A percentile compares a stretch with the other conserved stretches of the same genome.
Conservation (phyloP, 2,113 vertebrate genomes). For the Capreolus pygargus region DNA sequence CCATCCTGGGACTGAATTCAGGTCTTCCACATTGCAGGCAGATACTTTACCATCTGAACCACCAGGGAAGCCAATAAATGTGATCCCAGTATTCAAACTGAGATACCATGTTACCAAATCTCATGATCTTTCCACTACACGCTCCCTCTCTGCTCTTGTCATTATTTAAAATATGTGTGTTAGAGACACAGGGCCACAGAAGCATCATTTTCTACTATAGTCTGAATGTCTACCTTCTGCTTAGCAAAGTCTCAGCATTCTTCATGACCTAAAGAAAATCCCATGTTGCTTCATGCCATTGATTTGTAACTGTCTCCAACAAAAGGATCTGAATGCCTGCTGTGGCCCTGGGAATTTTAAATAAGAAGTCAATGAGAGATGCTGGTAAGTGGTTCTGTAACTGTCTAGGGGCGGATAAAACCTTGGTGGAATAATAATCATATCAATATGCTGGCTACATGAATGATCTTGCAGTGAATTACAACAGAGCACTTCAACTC, state of each 20-base stretch:
- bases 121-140: background rate
- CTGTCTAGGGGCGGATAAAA: slow-evolving; percentile 47
- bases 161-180: background rate
- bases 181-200: background rate
- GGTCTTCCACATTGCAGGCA: background rate
- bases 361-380: slow-evolving; percentile 72
- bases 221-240: background rate
- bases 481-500: slow-evolving; percentile 61
- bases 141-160: background rate
- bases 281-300: slow-evolving; percentile 23
- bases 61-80: background rate
- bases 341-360: slow-evolving; percentile 66
- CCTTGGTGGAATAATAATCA: slow-evolving; percentile 71
- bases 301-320: slow-evolving; percentile 50
- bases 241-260: background rate
- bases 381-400: slow-evolving; percentile 57
- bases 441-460: slow-evolving; percentile 57
- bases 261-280: slow-evolving; percentile 33
- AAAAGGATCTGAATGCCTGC: slow-evolving; percentile 24
- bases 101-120: background rate
- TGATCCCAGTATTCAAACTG: background rate
- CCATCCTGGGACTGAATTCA: background rate
- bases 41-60: background rate
- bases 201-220: background rate
- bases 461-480: slow-evolving; percentile 64